Conservation (phyloP, 2,888 invertebrate genomes). For the Melanostoma scalare region DNA sequence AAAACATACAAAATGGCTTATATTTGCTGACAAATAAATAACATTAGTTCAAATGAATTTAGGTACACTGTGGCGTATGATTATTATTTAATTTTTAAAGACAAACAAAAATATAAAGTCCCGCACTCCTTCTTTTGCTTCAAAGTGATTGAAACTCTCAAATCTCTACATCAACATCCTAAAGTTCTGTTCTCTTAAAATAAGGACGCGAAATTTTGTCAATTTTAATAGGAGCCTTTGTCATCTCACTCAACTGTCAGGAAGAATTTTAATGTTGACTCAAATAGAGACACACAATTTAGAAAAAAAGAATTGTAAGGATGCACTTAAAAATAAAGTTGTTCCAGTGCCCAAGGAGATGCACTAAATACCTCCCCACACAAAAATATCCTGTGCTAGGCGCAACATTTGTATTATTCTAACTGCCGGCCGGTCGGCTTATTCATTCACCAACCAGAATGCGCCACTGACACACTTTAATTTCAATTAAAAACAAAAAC, state of each 20-base stretch:
- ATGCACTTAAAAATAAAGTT: slow-evolving; percentile 27
- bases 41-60: no score
- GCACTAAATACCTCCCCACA: slow-evolving; percentile 21
- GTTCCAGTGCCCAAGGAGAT: slow-evolving; percentile 5
- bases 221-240: no score
- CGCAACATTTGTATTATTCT: slow-evolving; percentile 56
- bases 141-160: no score
- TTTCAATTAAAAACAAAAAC: slow-evolving; percentile 60
- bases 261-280: background rate
- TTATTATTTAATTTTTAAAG: no score
- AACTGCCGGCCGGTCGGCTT: slow-evolving; percentile 18
- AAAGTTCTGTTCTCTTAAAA: no score
- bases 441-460: slow-evolving; percentile 59
- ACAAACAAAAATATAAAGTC: no score
- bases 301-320: background rate
- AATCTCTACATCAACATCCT: no score
- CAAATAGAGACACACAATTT: slow-evolving; percentile 1
- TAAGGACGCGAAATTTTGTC: no score
- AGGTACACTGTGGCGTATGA: no score
- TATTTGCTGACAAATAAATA: no score
- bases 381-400: slow-evolving; percentile 15
- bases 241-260: background rate
- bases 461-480: slow-evolving; percentile 71
- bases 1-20: no score
- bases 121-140: no score